These are phyloP conservation scores for Calameuta filiformis DNA, from an alignment of 2,888 invertebrate species.

Conservation along the genomic window DNA sequence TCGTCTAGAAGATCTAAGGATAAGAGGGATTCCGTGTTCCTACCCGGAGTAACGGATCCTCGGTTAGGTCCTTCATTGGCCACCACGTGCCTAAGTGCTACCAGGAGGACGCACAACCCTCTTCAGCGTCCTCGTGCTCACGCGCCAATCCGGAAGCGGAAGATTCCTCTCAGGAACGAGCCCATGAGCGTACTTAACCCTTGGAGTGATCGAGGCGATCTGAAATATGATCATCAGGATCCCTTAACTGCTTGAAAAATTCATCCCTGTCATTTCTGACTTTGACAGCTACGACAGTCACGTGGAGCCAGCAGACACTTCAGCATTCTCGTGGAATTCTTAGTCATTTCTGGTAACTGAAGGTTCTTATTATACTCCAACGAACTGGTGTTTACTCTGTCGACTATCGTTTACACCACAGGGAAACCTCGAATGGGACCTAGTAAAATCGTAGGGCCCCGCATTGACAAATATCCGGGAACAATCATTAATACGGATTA, in stretches of 20 bases:
- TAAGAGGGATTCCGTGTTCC: slow-evolving; percentile 3
- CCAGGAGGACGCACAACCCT: slow-evolving; percentile 47
- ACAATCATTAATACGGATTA: slow-evolving; percentile 60
- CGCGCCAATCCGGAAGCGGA: slow-evolving; percentile 64
- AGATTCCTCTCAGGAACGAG: slow-evolving; percentile 45
- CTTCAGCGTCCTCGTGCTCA: slow-evolving; percentile 48
- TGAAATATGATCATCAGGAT: slow-evolving; percentile 46
- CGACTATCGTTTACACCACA: neutral
- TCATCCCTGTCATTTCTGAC: neutral
- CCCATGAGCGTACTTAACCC: slow-evolving; percentile 52
- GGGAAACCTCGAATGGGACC: neutral
- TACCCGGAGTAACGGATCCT: slow-evolving; percentile 25
- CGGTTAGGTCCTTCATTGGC: slow-evolving; percentile 47
- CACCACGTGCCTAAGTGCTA: slow-evolving; percentile 63
- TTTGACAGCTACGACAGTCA: neutral
- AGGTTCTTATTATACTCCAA: neutral
- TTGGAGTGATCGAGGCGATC: slow-evolving; percentile 40
- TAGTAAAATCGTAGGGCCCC: neutral
- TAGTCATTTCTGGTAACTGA: neutral
- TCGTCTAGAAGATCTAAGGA: neutral
- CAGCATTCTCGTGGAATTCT: neutral
- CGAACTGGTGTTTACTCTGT: neutral
- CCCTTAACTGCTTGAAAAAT: neutral
- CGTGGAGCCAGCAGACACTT: neutral
- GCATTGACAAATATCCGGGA: slow-evolving; percentile 14